phyloP scores from a whole-genome alignment of 2,888 invertebrate genomes.

The Stomorhina lunata region DNA sequence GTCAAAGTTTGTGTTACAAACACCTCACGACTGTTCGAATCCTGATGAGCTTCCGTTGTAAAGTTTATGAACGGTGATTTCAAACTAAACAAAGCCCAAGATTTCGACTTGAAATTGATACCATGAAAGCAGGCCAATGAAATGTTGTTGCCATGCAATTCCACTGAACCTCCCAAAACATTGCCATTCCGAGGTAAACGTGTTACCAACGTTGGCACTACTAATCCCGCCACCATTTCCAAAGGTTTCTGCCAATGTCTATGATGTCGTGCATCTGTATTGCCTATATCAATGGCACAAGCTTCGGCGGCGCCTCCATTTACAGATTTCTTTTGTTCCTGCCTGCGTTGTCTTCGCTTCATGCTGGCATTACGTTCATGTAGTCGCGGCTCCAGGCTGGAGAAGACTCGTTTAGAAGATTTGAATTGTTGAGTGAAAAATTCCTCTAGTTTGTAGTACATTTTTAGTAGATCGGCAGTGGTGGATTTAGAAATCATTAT shows the following conservation, averaged over 20 bases:
- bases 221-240: conserved; percentile 88
- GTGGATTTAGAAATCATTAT: conserved; percentile 98
- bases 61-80: conserved; percentile 96
- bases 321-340: conserved; percentile 77
- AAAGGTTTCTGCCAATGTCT: conserved; percentile 97
- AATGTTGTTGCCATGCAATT: conserved; percentile 93
- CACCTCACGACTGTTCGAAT: conserved; percentile 86
- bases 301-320: conserved; percentile 45
- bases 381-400: conserved; percentile 83
- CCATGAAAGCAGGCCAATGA: conserved; percentile 98
- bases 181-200: conserved; percentile 87
- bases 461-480: conserved; percentile 97
- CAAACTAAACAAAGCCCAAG: conserved; percentile 97
- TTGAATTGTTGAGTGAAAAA: conserved; percentile 99
- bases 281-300: conserved; percentile 73
- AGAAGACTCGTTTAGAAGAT: conserved; percentile 95
- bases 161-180: conserved; percentile 92
- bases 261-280: conserved; percentile 88
- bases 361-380: conserved; percentile 77
- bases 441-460: conserved; percentile 97
- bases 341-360: conserved; percentile 75
- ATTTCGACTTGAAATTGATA: conserved; percentile 96
- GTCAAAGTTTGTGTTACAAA: conserved; percentile 95
- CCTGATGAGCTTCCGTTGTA: conserved; percentile 95
- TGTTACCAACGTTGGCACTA: conserved; percentile 86